These are phyloP conservation scores for Embidobia sp. DNA, from an alignment of 2,888 invertebrate genomes.

Conservation along the genomic window DNA sequence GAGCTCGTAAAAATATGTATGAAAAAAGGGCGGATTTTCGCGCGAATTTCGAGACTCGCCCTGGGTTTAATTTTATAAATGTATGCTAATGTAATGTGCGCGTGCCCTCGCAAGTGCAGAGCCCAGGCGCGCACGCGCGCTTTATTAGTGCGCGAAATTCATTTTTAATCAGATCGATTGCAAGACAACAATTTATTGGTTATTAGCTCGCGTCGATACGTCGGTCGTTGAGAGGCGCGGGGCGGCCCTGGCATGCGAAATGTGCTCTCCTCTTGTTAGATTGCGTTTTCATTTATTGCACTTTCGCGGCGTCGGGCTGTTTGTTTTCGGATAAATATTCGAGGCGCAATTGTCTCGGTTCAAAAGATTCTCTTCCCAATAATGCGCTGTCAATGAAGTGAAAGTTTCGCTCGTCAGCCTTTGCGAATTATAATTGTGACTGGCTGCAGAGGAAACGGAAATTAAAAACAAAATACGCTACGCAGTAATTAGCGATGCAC, in stretches of 20 bases:
- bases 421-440: slow-evolving; percentile 10
- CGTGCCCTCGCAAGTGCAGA: slow-evolving; percentile 12
- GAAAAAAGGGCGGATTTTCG: slow-evolving; percentile 6
- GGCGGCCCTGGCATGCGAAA: too few species aligned
- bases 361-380: slow-evolving; percentile 11
- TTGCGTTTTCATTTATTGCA: slow-evolving; percentile 24
- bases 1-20: slow-evolving; percentile 39
- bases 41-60: slow-evolving; percentile 26
- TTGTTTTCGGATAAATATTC: slow-evolving; percentile 20
- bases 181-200: not conserved
- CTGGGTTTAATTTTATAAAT: slow-evolving; percentile 41
- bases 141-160: slow-evolving; percentile 5
- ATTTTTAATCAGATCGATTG: too few species aligned
- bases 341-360: slow-evolving; percentile 14
- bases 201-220: not conserved
- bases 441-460: too few species aligned
- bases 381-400: slow-evolving; percentile 14
- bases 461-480: too few species aligned
- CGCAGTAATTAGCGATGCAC: too few species aligned
- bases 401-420: slow-evolving; percentile 20
- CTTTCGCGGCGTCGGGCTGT: not conserved
- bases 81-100: slow-evolving; percentile 48
- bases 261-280: slow-evolving; percentile 1
- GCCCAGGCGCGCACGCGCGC: not conserved
- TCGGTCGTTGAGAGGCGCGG: too few species aligned